A percentile compares a stretch with the other conserved stretches of the same genome.
phyloP scores from a whole-genome alignment of 2,888 invertebrate species.

The Apamea sordens region DNA sequence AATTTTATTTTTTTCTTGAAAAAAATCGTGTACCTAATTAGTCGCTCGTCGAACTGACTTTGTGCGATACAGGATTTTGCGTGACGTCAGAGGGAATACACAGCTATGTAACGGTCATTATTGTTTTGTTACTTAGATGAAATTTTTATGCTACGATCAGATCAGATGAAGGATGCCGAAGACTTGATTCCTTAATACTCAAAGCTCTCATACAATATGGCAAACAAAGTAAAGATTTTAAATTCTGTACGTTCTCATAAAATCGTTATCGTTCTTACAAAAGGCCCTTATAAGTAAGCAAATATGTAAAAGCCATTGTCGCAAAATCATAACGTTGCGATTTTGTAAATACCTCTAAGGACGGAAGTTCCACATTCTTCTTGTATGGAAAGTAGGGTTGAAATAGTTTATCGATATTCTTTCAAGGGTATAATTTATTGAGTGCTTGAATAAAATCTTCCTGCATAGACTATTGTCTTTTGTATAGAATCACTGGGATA shows the following conservation, averaged over 20 bases:
- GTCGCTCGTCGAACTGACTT: neutral
- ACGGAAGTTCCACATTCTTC: constrained; percentile 24
- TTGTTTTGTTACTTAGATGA: neutral
- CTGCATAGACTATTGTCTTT: neutral
- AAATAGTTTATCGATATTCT: constrained; percentile 32
- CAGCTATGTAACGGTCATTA: neutral
- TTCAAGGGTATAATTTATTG: constrained; percentile 40
- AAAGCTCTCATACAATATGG: neutral
- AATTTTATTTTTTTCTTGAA: no score
- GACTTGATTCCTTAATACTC: neutral
- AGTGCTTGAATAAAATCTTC: constrained; percentile 17
- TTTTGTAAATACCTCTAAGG: constrained; percentile 6
- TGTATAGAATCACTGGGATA: neutral
- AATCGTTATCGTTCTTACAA: neutral
- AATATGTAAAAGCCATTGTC: constrained; percentile 23
- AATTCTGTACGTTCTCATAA: neutral
- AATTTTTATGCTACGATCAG: neutral
- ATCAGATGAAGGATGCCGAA: neutral
- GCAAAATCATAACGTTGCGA: constrained; percentile 8
- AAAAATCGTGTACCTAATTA: no score
- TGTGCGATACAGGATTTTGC: neutral
- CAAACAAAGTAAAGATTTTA: neutral
- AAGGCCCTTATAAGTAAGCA: neutral
- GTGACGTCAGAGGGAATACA: neutral
- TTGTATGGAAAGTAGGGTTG: constrained; percentile 26